These are phyloP conservation scores for Drosophila sulfurigaster DNA, from an alignment of 1,140 invertebrate genomes.

Conservation along the genomic window DNA sequence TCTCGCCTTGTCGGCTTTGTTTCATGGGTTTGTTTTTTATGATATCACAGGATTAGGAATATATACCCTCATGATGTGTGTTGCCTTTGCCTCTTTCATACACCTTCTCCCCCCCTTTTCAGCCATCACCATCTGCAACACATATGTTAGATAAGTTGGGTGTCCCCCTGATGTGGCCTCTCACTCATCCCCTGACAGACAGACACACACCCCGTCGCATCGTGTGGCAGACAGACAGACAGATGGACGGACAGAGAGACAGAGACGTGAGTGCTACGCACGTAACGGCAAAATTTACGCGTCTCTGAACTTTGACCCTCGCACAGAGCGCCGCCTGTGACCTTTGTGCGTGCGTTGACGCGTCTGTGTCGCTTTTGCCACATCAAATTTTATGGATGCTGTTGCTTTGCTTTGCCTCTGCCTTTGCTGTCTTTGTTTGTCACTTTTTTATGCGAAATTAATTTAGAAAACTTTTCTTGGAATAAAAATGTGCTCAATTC, in stretches of 20 bases:
- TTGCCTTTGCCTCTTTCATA: no score
- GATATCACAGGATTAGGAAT: no score
- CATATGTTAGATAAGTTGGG: not conserved
- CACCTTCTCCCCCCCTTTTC: no score
- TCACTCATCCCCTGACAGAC: not conserved
- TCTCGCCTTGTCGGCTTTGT: no score
- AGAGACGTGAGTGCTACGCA: conserved; percentile 39
- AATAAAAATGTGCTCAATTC: conserved; percentile 49
- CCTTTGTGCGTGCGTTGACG: conserved; percentile 61
- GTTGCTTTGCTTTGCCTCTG: conserved; percentile 32
- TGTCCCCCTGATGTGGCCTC: not conserved
- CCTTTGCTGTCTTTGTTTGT: conserved; percentile 50
- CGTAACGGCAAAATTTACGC: conserved; percentile 70
- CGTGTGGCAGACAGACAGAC: conserved; percentile 1
- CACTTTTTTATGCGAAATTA: conserved; percentile 76
- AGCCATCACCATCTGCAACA: not conserved
- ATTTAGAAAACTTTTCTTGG: conserved; percentile 71
- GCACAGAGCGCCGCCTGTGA: conserved; percentile 57
- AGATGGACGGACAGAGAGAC: not conserved
- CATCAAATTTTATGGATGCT: conserved; percentile 64
- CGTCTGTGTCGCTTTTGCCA: conserved; percentile 42
- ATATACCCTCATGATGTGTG: no score
- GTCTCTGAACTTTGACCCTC: conserved; percentile 77
- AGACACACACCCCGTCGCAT: not conserved
- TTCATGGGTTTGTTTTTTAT: no score